Conservation (phyloP, 2,797 vertebrate species). For the Alauda arvensis region DNA sequence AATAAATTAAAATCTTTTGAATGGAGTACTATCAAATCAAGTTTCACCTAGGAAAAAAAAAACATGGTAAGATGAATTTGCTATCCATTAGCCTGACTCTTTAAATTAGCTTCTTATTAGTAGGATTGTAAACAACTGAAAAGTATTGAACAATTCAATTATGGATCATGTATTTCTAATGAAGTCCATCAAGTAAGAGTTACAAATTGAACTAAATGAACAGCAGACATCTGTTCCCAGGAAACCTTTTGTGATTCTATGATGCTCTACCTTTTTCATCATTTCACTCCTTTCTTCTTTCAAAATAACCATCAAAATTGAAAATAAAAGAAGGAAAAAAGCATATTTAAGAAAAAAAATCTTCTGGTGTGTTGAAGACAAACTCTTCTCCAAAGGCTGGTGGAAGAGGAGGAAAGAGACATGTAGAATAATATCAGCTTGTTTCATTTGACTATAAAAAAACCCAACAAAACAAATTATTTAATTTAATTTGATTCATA, state of each 20-base stretch:
- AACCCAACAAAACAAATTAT: neutral
- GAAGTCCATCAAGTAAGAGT: neutral
- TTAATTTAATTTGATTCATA: neutral
- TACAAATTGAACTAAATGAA: neutral
- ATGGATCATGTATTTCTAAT: neutral
- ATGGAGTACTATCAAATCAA: neutral
- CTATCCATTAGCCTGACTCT: neutral
- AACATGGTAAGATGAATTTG: neutral
- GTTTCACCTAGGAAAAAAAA: neutral
- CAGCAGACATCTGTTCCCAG: neutral
- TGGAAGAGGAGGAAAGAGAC: neutral
- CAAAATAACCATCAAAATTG: neutral
- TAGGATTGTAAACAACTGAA: neutral
- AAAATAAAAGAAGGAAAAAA: neutral
- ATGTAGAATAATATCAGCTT: neutral
- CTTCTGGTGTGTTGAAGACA: neutral
- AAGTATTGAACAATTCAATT: neutral
- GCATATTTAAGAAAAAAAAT: neutral
- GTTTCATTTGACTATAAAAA: neutral
- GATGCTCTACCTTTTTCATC: neutral
- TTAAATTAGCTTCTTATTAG: neutral
- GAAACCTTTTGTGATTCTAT: neutral
- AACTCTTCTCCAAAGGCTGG: neutral
- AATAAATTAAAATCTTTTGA: neutral
- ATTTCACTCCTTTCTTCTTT: neutral